These are phyloP conservation scores for Piezodorus guildinii DNA, from an alignment of 1,140 invertebrate genomes.

Conservation along the genomic window DNA sequence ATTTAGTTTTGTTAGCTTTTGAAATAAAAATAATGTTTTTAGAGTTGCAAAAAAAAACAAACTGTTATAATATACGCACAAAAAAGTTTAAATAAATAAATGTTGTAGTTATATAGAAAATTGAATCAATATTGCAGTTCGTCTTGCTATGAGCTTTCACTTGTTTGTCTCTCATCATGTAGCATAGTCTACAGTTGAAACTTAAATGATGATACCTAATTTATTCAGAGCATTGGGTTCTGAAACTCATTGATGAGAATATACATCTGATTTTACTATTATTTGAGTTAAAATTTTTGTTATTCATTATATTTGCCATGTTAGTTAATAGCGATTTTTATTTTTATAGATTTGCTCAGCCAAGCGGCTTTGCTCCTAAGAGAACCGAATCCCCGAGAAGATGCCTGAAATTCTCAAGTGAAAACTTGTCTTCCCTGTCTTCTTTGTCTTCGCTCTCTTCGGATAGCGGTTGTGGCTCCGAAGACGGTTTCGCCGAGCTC, in stretches of 20 bases:
- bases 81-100: too few species aligned
- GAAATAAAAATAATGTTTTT: too few species aligned
- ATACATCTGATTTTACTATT: background rate
- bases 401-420: constrained; percentile 28
- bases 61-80: too few species aligned
- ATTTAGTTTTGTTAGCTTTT: too few species aligned
- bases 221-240: constrained; percentile 5
- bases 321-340: background rate
- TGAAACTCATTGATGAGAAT: background rate
- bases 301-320: background rate
- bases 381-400: constrained; percentile 38
- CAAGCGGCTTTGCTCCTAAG: constrained; percentile 38
- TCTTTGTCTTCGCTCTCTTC: constrained; percentile 33
- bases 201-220: background rate
- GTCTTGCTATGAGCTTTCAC: too few species aligned
- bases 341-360: constrained; percentile 39
- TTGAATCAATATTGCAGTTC: too few species aligned
- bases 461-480: constrained; percentile 42
- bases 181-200: too few species aligned
- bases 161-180: too few species aligned
- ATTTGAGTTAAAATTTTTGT: background rate
- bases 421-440: constrained; percentile 3
- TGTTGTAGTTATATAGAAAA: too few species aligned
- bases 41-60: too few species aligned
- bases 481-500: constrained; percentile 57